Evolutionary conservation across 2,888 invertebrate genomes (phyloP).

Genomic region (Herminia tarsipennalis): DNA sequence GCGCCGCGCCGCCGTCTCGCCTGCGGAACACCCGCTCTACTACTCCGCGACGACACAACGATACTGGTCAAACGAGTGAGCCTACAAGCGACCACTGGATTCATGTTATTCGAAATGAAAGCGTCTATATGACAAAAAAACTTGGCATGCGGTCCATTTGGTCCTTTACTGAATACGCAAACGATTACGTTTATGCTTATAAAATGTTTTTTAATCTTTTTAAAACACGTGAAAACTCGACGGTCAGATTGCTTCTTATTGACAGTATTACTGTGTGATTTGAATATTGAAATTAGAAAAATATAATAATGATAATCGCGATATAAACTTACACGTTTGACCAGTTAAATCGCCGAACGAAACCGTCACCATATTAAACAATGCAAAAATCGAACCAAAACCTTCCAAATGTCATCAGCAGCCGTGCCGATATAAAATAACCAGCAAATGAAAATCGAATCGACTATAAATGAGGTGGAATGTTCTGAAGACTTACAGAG

Average conservation of each 20-base stretch:
- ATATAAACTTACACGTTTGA: conserved; percentile 57
- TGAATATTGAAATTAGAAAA: too few species aligned
- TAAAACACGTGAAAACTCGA: too few species aligned
- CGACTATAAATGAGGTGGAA: conserved; percentile 62
- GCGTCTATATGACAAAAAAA: not conserved
- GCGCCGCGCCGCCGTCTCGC: conserved; percentile 87
- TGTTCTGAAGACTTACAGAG: conserved; percentile 89
- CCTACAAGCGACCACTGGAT: conserved; percentile 7
- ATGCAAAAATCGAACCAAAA: conserved; percentile 34
- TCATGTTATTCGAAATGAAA: conserved; percentile 1
- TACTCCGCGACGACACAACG: conserved; percentile 51
- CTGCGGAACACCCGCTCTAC: conserved; percentile 70
- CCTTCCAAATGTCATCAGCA: conserved; percentile 67
- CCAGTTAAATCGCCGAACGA: conserved; percentile 56
- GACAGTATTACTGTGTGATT: too few species aligned
- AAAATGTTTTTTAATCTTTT: too few species aligned
- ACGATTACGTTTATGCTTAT: too few species aligned
- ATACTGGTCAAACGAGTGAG: conserved; percentile 44
- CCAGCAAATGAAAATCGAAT: conserved; percentile 81
- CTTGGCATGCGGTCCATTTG: too few species aligned
- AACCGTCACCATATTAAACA: conserved; percentile 44
- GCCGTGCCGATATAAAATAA: conserved; percentile 83
- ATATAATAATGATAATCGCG: not conserved
- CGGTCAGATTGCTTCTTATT: too few species aligned
- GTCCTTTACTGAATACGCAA: too few species aligned